Percentiles rank a stretch among this genome's conserved stretches.
Conservation (phyloP, 2,888 invertebrate genomes). For the Bimastos eiseni region DNA sequence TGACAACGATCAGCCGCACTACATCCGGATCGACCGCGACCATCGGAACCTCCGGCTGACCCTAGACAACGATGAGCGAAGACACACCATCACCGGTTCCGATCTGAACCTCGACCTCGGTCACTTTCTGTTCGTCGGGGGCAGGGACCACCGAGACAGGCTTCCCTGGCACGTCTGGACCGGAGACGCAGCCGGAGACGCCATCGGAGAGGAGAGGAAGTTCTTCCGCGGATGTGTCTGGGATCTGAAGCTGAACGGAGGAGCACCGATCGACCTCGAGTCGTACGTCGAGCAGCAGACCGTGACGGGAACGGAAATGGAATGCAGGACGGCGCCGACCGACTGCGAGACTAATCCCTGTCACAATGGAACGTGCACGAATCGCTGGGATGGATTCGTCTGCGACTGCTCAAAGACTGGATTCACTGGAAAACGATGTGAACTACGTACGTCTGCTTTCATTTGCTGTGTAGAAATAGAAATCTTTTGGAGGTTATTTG, state of each 20-base stretch:
- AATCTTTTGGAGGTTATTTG: too few relatives aligned
- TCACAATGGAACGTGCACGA: slow-evolving; percentile 49
- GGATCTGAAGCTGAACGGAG: slow-evolving; percentile 49
- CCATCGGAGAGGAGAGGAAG: slow-evolving; percentile 43
- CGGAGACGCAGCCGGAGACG: slow-evolving; percentile 29
- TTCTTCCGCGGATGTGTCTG: slow-evolving; percentile 57
- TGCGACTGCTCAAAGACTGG: slow-evolving; percentile 58
- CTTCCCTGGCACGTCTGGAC: slow-evolving; percentile 58
- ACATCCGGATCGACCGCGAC: slow-evolving; percentile 44
- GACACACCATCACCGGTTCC: neutral
- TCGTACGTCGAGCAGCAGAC: slow-evolving; percentile 27
- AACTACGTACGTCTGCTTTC: slow-evolving; percentile 39
- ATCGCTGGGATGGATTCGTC: slow-evolving; percentile 48
- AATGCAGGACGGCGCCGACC: slow-evolving; percentile 44
- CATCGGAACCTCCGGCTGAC: slow-evolving; percentile 43
- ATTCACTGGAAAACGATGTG: slow-evolving; percentile 49
- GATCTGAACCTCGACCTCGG: slow-evolving; percentile 39
- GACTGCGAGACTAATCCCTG: slow-evolving; percentile 50
- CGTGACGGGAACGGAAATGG: slow-evolving; percentile 39
- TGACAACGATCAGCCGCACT: slow-evolving; percentile 54
- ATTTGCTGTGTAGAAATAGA: neutral
- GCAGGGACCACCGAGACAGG: slow-evolving; percentile 31
- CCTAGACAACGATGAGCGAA: slow-evolving; percentile 46
- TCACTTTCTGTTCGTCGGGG: slow-evolving; percentile 49
- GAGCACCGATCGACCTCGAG: slow-evolving; percentile 45